Base-by-base conservation (phyloP, 2,797 vertebrate species). In the Euthynnus affinis region DNA sequence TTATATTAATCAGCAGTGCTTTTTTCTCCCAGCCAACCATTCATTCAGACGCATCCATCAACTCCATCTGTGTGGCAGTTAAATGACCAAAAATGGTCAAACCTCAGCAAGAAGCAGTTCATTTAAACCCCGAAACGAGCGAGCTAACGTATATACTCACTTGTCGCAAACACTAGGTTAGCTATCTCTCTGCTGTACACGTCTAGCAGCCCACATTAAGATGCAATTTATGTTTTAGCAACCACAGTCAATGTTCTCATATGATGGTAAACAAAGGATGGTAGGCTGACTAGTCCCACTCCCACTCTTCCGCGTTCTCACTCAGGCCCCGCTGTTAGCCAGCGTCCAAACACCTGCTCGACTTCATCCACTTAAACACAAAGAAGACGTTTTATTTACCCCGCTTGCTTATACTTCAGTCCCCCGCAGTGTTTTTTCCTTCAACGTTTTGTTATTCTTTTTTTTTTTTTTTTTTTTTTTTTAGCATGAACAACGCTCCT, bases 201-300 rank as follows among this genome's bases (percentile, higher is more conserved):
- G 5, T 5, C 0, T 17, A 23, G 9, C 1, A 48, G 15, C 1
- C 52, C 10, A 7, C n/a, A 37, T 48, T 9, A 15, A 44, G 23
- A 46, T 17, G 69, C 25, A 70, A 25, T 1, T 42, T 9, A 46
- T 86, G 84, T 66, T 87, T 88, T 76, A 81, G 81, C 46, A 81
- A 81, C 77, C 71, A n/a, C 71, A 74, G 80, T 85, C 60, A 76
- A 68, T 57, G 68, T 76, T 78, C 89, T 82, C 53, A 62, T 83
- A 57, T 82, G 88, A 91, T 87, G 90, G 91, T 94, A 94, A 94
- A 94, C 93, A 94, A 94, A 94, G 92, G 92, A 91, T 74, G 90
- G 73, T 27, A 53, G 77, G 63, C 66, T 80, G 63, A 74, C 60
- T 70, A 71, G 83, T 87, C 87, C 84, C 86, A 88, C 84, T 87